phyloP scores from a whole-genome alignment of 2,888 invertebrate species.

The Thymelicus sylvestris region DNA sequence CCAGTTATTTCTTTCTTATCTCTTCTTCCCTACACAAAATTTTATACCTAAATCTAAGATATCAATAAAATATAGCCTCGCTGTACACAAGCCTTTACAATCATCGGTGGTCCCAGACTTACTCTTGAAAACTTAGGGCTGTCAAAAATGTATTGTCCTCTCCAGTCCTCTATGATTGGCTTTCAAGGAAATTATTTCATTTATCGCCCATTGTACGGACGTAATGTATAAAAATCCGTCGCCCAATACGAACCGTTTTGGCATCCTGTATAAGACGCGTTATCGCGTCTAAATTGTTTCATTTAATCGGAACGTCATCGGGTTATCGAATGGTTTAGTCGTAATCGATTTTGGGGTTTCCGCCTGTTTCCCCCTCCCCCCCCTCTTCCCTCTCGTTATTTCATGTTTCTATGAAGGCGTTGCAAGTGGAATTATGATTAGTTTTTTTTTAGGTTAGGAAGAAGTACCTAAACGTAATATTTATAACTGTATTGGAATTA shows the following conservation, averaged over 20 bases:
- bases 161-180: constrained; percentile 40
- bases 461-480: too few relatives aligned
- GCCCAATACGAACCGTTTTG: constrained; percentile 50
- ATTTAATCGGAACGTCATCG: constrained; percentile 48
- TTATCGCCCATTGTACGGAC: constrained; percentile 41
- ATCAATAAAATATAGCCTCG: neutral
- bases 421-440: neutral
- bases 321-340: neutral
- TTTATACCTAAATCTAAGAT: too few relatives aligned
- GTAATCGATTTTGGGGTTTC: constrained; percentile 14
- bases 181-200: constrained; percentile 39
- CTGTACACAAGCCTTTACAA: constrained; percentile 39
- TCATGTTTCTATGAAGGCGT: constrained; percentile 7
- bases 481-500: too few relatives aligned
- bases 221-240: constrained; percentile 44
- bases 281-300: constrained; percentile 61
- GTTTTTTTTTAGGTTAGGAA: neutral
- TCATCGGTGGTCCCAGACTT: constrained; percentile 6
- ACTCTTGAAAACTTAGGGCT: constrained; percentile 44
- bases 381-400: neutral
- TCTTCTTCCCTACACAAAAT: too few relatives aligned
- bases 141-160: constrained; percentile 51
- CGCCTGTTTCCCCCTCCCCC: neutral
- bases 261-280: constrained; percentile 56
- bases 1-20: too few relatives aligned